Base-by-base conservation (phyloP, 1,140 invertebrate genomes). In the Drosophila azteca region DNA sequence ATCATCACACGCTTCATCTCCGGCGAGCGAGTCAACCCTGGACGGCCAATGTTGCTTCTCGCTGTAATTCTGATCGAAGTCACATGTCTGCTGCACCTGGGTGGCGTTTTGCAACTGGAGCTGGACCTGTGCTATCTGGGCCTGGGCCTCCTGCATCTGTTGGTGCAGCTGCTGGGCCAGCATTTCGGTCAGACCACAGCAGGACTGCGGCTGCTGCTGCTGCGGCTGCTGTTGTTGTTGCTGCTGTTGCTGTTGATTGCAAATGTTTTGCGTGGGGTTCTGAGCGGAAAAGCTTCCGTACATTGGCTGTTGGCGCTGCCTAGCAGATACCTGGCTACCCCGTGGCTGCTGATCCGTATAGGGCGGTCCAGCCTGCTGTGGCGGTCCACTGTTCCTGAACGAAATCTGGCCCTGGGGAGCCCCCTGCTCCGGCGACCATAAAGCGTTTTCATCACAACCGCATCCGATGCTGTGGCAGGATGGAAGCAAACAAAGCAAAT, bases 111-210 rank as follows among this genome's bases (percentile, higher is more conserved):
- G 55, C 4, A 85, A 46, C 29, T 80, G 77, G 6, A 62, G 50
- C 45, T 85, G 81, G 15, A 85, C 52, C 6, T 80, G 53, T 0
- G 73, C 59, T 6, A 85, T 84, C 51, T 84, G 72, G 6, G 55
- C 57, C 48, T 77, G 81, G 1, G 82, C 73, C 35, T 64, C 65
- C 24, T 75, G 31, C 80, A 83, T 83, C 26, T 83, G 75, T 1
- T 61, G 49, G 29, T 67, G 79, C 15, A 81, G 48, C 51, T 87
- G 73, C 44, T 75, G 67, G n/a, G 77, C 68, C 26, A 87, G 31
- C 7, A 63, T 29, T 6, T 79, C 66, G 8, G 75, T 83, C 15
- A 84, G 51, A 13, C 70, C 20, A 26, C 39, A 35, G 31, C 17
- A 45, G 20, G 17, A 20, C 17, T 60, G 9, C 17, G 4, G 52